phyloP scores from a whole-genome alignment of 2,113 vertebrate genomes.

The Chloropsis hardwickii region DNA sequence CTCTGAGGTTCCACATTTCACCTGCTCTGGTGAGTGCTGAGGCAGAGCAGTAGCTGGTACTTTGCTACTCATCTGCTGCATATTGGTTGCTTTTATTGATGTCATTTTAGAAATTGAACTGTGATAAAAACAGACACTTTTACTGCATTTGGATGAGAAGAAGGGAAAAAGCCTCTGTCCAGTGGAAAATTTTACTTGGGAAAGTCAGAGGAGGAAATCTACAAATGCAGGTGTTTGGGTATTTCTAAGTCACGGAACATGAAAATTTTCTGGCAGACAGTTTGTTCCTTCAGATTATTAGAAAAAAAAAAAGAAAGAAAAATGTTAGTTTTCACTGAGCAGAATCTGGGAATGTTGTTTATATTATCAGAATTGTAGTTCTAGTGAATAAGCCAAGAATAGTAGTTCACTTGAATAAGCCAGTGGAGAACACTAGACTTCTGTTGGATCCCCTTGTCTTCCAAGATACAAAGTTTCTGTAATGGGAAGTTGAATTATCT shows the following conservation, averaged over 20 bases:
- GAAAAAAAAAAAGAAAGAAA: background rate
- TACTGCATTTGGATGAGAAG: background rate
- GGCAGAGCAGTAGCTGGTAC: background rate
- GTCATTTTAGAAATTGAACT: background rate
- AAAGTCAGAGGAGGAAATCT: background rate
- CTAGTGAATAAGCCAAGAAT: background rate
- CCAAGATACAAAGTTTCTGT: background rate
- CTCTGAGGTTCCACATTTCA: background rate
- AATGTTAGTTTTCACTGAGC: background rate
- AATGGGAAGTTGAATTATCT: background rate
- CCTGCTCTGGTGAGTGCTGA: background rate
- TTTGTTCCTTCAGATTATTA: background rate
- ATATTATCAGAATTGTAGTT: background rate
- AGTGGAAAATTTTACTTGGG: background rate
- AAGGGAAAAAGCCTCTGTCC: background rate
- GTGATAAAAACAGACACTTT: background rate
- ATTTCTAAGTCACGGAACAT: background rate
- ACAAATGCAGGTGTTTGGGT: background rate
- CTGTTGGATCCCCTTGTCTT: background rate
- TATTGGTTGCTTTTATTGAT: background rate
- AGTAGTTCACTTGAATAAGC: background rate
- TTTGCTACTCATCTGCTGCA: background rate
- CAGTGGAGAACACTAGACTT: background rate
- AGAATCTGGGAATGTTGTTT: background rate
- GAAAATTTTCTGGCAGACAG: background rate